phyloP scores from a whole-genome alignment of 2,888 invertebrate species.

The Ormyrus nitidulus region DNA sequence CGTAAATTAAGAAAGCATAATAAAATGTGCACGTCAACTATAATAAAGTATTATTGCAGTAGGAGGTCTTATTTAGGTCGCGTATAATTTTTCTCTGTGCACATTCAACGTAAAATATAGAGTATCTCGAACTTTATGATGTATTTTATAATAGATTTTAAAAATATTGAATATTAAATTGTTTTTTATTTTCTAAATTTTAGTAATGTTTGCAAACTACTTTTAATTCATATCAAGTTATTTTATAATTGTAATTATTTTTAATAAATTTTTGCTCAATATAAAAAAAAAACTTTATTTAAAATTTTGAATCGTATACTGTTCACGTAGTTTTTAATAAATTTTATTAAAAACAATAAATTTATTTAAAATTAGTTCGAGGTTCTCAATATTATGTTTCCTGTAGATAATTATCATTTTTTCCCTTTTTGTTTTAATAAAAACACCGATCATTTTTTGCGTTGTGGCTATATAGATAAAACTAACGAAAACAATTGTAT shows the following conservation, averaged over 20 bases:
- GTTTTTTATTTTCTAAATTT: constrained; percentile 1
- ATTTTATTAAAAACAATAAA: not conserved
- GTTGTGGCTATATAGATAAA: constrained; percentile 21
- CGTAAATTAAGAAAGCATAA: constrained; percentile 43
- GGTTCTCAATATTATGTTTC: constrained; percentile 17
- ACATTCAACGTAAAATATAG: constrained; percentile 4
- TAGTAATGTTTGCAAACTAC: not conserved
- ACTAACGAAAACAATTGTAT: constrained; percentile 34
- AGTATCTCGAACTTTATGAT: constrained; percentile 23
- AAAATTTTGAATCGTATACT: not conserved
- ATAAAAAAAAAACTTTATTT: no score
- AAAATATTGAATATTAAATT: not conserved
- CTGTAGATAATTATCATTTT: constrained; percentile 3
- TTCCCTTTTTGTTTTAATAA: constrained; percentile 15
- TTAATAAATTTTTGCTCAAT: no score
- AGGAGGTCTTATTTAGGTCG: constrained; percentile 8
- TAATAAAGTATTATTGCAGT: constrained; percentile 13
- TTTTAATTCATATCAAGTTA: not conserved
- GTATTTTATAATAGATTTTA: constrained; percentile 27
- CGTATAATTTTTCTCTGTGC: constrained; percentile 10
- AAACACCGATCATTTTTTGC: constrained; percentile 14
- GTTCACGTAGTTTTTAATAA: not conserved
- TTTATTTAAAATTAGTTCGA: constrained; percentile 20
- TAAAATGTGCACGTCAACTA: constrained; percentile 4
- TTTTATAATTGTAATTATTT: no score